These are phyloP conservation scores for Hirudo medicinalis DNA, from an alignment of 1,140 invertebrate species.

Conservation along the genomic window DNA sequence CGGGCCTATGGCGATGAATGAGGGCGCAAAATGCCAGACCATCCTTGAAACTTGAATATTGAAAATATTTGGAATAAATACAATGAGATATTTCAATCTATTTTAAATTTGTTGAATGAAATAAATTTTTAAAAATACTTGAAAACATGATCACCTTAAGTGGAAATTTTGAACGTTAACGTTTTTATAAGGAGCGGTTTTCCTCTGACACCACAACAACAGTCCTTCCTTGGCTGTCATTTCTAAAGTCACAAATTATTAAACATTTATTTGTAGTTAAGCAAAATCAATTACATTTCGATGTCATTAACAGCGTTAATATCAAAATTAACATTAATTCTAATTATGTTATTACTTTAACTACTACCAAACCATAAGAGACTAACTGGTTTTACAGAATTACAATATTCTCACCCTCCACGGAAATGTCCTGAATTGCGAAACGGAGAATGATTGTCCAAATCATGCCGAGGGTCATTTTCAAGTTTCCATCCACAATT, in stretches of 20 bases:
- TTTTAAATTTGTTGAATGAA: slow-evolving; percentile 47
- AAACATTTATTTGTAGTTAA: too few species aligned
- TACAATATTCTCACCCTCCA: slow-evolving; percentile 52
- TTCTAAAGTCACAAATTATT: slow-evolving; percentile 46
- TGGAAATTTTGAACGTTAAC: slow-evolving; percentile 99
- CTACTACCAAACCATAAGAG: not conserved
- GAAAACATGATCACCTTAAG: slow-evolving; percentile 47
- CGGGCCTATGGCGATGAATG: slow-evolving; percentile 93
- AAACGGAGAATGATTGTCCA: slow-evolving; percentile 99
- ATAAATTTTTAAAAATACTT: not conserved
- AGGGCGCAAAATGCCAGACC: slow-evolving; percentile 98
- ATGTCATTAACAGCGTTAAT: too few species aligned
- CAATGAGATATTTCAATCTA: not conserved
- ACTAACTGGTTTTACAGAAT: too few species aligned
- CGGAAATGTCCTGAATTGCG: slow-evolving; percentile 98
- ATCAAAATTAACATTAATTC: too few species aligned
- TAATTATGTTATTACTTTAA: not conserved
- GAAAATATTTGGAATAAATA: not conserved
- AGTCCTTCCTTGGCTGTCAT: slow-evolving; percentile 99
- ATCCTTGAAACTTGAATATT: slow-evolving; percentile 55
- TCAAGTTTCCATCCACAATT: slow-evolving; percentile 98
- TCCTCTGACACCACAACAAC: slow-evolving; percentile 94
- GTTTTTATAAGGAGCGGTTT: slow-evolving; percentile 98
- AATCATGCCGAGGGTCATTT: slow-evolving; percentile 99
- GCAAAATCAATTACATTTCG: too few species aligned